phyloP scores from a whole-genome alignment of 2,888 invertebrate genomes.

The Himalopsyche anomala region DNA sequence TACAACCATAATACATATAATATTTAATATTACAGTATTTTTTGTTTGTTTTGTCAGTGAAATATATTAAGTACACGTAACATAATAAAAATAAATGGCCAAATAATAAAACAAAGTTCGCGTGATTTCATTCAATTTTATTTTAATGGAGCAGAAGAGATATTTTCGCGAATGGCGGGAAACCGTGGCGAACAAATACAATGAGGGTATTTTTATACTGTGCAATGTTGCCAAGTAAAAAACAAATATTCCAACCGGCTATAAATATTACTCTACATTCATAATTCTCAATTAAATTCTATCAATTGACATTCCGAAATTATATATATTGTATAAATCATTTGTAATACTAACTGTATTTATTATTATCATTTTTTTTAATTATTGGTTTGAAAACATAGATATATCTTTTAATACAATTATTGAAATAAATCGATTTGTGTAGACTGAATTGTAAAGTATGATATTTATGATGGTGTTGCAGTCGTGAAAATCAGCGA shows the following conservation, averaged over 20 bases:
- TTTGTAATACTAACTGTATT: too few relatives aligned
- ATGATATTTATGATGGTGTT: too few relatives aligned
- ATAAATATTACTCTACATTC: neutral
- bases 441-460: too few relatives aligned
- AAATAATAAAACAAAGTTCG: neutral
- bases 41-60: neutral
- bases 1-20: too few relatives aligned
- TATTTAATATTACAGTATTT: too few relatives aligned
- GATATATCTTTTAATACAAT: too few relatives aligned
- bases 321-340: neutral
- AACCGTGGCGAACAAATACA: neutral
- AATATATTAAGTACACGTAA: neutral
- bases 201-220: neutral
- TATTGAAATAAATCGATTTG: too few relatives aligned
- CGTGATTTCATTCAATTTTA: conserved; percentile 16
- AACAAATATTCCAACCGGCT: neutral
- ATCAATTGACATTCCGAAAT: neutral
- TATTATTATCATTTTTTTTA: too few relatives aligned
- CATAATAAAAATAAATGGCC: conserved; percentile 6
- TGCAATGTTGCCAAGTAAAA: neutral
- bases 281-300: neutral
- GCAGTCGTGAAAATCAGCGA: too few relatives aligned
- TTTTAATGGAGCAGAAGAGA: conserved; percentile 26
- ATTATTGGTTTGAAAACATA: too few relatives aligned
- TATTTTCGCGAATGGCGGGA: conserved; percentile 10